These are phyloP conservation scores for Amazona vittata DNA, from an alignment of 2,113 vertebrate genomes.

Conservation along the genomic window DNA sequence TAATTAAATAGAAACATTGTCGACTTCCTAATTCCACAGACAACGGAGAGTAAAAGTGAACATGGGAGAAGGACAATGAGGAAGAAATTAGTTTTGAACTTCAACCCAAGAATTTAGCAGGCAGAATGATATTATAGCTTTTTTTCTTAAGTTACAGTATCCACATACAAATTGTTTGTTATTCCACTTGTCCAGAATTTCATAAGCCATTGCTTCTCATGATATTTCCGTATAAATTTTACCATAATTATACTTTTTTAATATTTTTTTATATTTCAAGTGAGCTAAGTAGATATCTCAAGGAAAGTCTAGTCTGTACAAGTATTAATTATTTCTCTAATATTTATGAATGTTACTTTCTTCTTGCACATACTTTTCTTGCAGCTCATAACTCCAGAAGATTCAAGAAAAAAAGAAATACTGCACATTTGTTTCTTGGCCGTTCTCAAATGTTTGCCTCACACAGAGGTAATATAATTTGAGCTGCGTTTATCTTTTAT, in stretches of 20 bases:
- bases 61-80: neutral
- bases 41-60: neutral
- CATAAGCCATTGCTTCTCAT: neutral
- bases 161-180: neutral
- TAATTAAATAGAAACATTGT: neutral
- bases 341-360: neutral
- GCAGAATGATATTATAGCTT: neutral
- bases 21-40: neutral
- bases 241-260: neutral
- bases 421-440: neutral
- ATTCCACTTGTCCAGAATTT: neutral
- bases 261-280: neutral
- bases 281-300: neutral
- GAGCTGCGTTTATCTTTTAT: neutral
- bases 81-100: neutral
- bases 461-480: neutral
- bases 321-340: neutral
- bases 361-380: neutral
- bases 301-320: neutral
- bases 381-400: neutral
- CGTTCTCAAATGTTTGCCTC: neutral
- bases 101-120: neutral
- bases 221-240: neutral
- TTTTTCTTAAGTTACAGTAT: neutral
- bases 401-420: neutral